These are phyloP conservation scores for Anas georgica DNA, from an alignment of 2,797 vertebrate genomes.

Conservation along the genomic window DNA sequence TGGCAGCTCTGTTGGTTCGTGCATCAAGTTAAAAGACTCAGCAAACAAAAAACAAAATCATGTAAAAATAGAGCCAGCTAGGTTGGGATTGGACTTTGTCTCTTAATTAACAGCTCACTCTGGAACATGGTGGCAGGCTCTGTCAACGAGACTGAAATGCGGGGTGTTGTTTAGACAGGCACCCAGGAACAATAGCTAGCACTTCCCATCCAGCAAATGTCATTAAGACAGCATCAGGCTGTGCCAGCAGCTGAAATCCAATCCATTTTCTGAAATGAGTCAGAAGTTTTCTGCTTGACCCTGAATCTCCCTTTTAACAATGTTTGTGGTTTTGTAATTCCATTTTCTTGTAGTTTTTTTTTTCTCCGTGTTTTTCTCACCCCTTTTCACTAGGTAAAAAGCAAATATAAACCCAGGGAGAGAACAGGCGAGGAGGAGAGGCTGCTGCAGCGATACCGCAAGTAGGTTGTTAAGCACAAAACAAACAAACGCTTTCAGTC, in stretches of 20 bases:
- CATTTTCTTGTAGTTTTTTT: background rate
- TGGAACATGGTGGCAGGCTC: slow-evolving; percentile 3
- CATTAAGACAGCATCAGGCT: slow-evolving; percentile 1
- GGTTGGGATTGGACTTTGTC: slow-evolving; percentile 44
- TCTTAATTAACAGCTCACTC: slow-evolving; percentile 54
- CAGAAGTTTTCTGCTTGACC: background rate
- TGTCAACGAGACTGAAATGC: background rate
- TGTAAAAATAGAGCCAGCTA: slow-evolving; percentile 23
- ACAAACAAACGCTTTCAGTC: background rate
- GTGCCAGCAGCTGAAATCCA: background rate
- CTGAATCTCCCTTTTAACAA: background rate
- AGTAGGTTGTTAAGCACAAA: background rate
- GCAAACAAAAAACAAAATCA: slow-evolving; percentile 43
- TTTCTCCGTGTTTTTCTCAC: background rate
- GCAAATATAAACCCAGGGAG: background rate
- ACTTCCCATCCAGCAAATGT: background rate
- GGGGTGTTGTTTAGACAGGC: slow-evolving; percentile 37
- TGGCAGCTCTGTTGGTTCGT: background rate
- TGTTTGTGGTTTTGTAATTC: background rate
- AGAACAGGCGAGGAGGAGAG: background rate
- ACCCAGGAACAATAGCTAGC: slow-evolving; percentile 25
- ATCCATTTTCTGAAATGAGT: slow-evolving; percentile 1
- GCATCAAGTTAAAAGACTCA: background rate
- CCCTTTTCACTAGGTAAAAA: background rate
- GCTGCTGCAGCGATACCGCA: fast-evolving